A percentile compares a stretch with the other conserved stretches of the same genome.
phyloP scores from a whole-genome alignment of 2,113 vertebrate species.

The Cyprinodon brontotheroides region DNA sequence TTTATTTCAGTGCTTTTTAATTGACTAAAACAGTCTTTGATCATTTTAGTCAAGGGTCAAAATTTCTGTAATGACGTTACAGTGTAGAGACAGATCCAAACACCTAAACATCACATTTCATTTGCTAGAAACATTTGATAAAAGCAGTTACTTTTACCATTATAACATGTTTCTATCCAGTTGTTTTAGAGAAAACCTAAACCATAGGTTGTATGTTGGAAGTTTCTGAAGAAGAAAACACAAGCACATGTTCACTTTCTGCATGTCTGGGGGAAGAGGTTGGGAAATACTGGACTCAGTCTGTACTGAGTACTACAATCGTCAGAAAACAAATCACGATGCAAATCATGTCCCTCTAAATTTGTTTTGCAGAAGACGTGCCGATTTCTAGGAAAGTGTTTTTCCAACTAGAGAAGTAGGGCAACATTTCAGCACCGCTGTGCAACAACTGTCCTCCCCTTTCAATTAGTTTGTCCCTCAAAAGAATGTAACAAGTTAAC shows the following conservation, averaged over 20 bases:
- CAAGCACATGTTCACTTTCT: background rate
- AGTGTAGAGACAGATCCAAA: background rate
- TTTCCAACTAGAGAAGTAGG: background rate
- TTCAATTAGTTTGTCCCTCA: slow-evolving; percentile 7
- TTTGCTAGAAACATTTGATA: too few relatives aligned
- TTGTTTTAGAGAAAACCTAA: too few relatives aligned
- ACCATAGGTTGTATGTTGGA: too few relatives aligned
- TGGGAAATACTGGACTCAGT: background rate
- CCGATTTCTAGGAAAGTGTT: background rate
- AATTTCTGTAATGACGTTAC: background rate
- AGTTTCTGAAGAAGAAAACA: too few relatives aligned
- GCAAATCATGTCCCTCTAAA: background rate
- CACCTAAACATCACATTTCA: too few relatives aligned
- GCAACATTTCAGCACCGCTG: slow-evolving; percentile 11
- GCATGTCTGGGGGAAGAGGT: background rate
- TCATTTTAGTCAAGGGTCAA: too few relatives aligned
- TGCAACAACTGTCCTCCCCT: slow-evolving; percentile 5
- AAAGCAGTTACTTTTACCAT: too few relatives aligned
- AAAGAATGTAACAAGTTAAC: background rate
- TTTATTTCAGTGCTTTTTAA: too few relatives aligned
- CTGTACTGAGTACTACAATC: background rate
- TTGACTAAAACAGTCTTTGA: too few relatives aligned
- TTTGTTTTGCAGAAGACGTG: background rate
- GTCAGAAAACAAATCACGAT: background rate
- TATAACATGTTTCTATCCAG: too few relatives aligned